phyloP scores from a whole-genome alignment of 30 jellyfish, hydroid and myxozoan genomes.

The Pelagia noctiluca region DNA sequence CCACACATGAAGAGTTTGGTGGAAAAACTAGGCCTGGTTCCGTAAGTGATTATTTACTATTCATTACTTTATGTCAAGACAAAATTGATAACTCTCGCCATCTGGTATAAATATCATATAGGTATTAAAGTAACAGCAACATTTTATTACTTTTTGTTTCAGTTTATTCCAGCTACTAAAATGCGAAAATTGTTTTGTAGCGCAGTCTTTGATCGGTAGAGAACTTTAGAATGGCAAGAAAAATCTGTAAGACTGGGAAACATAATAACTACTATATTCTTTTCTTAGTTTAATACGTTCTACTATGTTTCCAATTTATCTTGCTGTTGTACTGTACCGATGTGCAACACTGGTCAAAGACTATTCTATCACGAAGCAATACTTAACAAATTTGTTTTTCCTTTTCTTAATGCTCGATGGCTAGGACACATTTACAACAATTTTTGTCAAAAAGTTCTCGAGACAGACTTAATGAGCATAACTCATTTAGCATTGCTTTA shows the following conservation, averaged over 20 bases:
- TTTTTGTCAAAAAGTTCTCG: too few species aligned
- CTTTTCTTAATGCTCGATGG: too few species aligned
- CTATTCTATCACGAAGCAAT: too few species aligned
- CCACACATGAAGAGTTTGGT: slow-evolving; percentile 39
- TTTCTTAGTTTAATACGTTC: too few species aligned
- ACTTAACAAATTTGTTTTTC: too few species aligned
- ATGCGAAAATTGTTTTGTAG: not conserved
- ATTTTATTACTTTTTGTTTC: not conserved
- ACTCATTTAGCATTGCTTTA: too few species aligned
- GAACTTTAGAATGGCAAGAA: not conserved
- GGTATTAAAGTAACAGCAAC: not conserved
- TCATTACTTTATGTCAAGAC: not conserved
- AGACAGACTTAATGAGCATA: too few species aligned
- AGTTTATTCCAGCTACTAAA: not conserved
- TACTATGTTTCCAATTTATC: too few species aligned
- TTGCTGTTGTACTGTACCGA: not conserved
- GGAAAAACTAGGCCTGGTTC: slow-evolving; percentile 54
- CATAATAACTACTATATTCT: not conserved
- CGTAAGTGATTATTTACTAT: slow-evolving; percentile 36
- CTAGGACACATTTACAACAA: too few species aligned
- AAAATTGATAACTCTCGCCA: not conserved
- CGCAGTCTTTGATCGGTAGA: too few species aligned
- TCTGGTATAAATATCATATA: not conserved
- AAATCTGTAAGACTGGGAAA: not conserved
- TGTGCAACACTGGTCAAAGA: not conserved